These are phyloP conservation scores for Pardosa pseudoannulata DNA, from an alignment of 2,888 invertebrate species.

Conservation along the genomic window DNA sequence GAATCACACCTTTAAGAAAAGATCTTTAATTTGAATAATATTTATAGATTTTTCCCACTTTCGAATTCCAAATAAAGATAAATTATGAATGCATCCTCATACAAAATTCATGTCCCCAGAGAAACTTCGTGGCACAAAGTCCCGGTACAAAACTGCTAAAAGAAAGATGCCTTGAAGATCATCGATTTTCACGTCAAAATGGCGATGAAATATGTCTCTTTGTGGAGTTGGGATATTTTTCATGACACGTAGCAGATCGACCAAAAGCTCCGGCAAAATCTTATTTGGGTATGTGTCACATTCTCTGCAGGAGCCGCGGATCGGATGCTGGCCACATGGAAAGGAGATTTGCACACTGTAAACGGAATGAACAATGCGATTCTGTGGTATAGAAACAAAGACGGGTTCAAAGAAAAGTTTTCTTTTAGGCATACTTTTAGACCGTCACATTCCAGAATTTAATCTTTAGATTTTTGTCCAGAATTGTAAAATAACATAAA, in stretches of 20 bases:
- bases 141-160: not conserved
- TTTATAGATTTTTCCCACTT: too few species aligned
- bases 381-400: too few species aligned
- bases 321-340: too few species aligned
- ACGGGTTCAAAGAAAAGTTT: too few species aligned
- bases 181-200: constrained; percentile 2
- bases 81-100: not conserved
- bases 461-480: too few species aligned
- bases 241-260: not conserved
- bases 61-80: not conserved
- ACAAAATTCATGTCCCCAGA: not conserved
- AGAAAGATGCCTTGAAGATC: not conserved
- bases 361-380: too few species aligned
- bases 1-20: too few species aligned
- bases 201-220: constrained; percentile 4
- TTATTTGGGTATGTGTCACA: not conserved
- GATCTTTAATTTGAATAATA: too few species aligned
- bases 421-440: too few species aligned
- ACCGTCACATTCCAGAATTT: too few species aligned
- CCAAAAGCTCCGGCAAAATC: not conserved
- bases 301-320: not conserved
- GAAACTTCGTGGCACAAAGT: not conserved
- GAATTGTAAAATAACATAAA: too few species aligned
- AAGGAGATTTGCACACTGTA: too few species aligned
- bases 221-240: not conserved